These are phyloP conservation scores for Caenorhabditis sp. DNA, from an alignment of 2,888 invertebrate genomes.

Conservation along the genomic window DNA sequence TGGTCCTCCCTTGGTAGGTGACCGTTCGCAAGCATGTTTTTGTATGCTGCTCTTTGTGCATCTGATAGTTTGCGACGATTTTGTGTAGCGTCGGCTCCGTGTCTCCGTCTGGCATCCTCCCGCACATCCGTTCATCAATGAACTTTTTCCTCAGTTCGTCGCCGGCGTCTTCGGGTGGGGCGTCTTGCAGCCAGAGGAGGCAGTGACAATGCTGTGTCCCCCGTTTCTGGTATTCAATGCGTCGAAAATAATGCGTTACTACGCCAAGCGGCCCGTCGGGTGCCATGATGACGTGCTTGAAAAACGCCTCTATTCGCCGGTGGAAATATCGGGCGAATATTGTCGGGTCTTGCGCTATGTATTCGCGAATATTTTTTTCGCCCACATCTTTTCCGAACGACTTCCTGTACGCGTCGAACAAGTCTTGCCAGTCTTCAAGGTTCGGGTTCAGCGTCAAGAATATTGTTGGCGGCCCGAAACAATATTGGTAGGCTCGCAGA, in stretches of 20 bases:
- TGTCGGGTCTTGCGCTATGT: slow-evolving; percentile 6
- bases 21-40: slow-evolving; percentile 6
- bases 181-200: slow-evolving; percentile 8
- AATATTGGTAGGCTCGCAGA: background rate
- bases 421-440: slow-evolving; percentile 11
- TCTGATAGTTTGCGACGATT: background rate
- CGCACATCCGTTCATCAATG: slow-evolving; percentile 3
- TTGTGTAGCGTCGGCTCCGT: slow-evolving; percentile 7
- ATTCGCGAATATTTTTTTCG: background rate
- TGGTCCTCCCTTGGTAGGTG: background rate
- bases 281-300: background rate
- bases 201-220: slow-evolving; percentile 16
- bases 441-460: slow-evolving; percentile 23
- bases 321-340: slow-evolving; percentile 15
- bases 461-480: slow-evolving; percentile 16
- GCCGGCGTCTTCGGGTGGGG: background rate
- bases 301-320: background rate
- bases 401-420: background rate
- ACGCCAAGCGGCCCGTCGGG: slow-evolving; percentile 8
- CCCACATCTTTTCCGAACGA: background rate
- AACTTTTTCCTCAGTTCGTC: background rate
- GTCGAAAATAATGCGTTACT: slow-evolving; percentile 5
- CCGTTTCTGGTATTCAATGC: slow-evolving; percentile 12
- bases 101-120: slow-evolving; percentile 8
- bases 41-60: slow-evolving; percentile 14